Evolutionary conservation across 2,113 vertebrate genomes (phyloP).

Genomic region (Puffinus mauretanicus): DNA sequence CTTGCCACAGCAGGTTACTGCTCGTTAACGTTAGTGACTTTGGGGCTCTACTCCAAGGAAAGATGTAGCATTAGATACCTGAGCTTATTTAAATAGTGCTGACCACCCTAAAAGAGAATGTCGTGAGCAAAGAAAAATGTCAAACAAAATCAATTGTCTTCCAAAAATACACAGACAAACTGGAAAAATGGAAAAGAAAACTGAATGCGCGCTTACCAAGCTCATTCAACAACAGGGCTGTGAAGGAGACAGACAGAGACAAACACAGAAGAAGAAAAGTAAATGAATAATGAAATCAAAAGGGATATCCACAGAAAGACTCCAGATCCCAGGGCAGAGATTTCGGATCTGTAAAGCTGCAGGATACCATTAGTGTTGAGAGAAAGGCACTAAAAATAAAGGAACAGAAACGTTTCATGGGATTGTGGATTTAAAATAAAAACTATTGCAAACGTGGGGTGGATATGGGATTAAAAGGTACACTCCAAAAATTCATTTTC

Average conservation of each 20-base stretch:
- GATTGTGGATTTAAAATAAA: conserved; percentile 11
- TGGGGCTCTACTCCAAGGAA: background rate
- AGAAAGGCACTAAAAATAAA: conserved; percentile 42
- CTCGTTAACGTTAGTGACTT: background rate
- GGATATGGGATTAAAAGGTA: background rate
- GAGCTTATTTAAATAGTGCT: conserved; percentile 25
- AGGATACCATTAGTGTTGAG: conserved; percentile 26
- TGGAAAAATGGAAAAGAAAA: conserved; percentile 68
- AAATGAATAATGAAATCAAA: conserved; percentile 82
- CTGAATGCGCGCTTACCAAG: conserved; percentile 82
- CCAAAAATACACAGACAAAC: conserved; percentile 37
- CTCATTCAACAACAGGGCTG: conserved; percentile 88
- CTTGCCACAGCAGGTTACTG: rapidly evolving
- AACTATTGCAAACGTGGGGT: background rate
- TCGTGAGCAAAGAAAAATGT: conserved; percentile 29
- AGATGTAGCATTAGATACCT: background rate
- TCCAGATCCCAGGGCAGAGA: conserved; percentile 55
- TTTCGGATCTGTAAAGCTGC: conserved; percentile 59
- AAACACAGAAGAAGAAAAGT: conserved; percentile 84
- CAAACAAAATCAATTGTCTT: background rate
- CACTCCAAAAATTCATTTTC: conserved; percentile 31
- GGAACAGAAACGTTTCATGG: background rate
- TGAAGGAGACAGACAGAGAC: conserved; percentile 81
- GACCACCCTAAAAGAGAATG: conserved; percentile 13
- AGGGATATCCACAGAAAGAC: conserved; percentile 77